Evolutionary conservation across 2,797 vertebrate species (phyloP).

Genomic region (Rhinogobio ventralis): DNA sequence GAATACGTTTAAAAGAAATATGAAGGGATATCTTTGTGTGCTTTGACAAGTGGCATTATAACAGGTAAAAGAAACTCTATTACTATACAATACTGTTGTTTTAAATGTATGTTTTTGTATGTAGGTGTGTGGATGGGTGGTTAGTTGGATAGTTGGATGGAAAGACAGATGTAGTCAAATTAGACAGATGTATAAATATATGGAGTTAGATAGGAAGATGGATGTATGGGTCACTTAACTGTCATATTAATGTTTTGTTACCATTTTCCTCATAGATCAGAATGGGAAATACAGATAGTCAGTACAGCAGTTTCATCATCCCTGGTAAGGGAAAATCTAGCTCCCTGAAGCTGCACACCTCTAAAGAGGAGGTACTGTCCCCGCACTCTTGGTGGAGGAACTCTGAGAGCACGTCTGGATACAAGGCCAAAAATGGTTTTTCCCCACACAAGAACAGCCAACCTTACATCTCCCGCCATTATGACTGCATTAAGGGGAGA

Average conservation of each 20-base stretch:
- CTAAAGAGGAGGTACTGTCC: conserved; percentile 81
- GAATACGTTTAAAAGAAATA: conserved; percentile 54
- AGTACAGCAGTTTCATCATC: conserved; percentile 77
- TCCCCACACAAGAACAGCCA: conserved; percentile 79
- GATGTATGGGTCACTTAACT: background rate
- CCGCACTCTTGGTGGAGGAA: conserved; percentile 83
- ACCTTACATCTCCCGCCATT: conserved; percentile 79
- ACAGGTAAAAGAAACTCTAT: conserved; percentile 62
- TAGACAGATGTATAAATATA: background rate
- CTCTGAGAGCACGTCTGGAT: conserved; percentile 67
- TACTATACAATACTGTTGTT: background rate
- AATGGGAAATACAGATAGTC: conserved; percentile 96
- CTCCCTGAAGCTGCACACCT: conserved; percentile 81
- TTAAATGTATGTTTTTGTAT: background rate
- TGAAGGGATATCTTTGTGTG: conserved; percentile 48
- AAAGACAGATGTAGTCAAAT: background rate
- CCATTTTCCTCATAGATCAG: conserved; percentile 66
- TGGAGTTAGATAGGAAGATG: background rate
- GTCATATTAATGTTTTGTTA: background rate
- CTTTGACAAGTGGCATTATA: conserved; percentile 53
- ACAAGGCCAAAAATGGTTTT: conserved; percentile 80
- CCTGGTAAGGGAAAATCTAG: conserved; percentile 83
- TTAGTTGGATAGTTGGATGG: background rate
- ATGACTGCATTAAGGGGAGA: conserved; percentile 70
- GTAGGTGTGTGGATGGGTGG: background rate